Base-by-base conservation (phyloP, 2,888 invertebrate genomes). In the Aproaerema taeniolella region DNA sequence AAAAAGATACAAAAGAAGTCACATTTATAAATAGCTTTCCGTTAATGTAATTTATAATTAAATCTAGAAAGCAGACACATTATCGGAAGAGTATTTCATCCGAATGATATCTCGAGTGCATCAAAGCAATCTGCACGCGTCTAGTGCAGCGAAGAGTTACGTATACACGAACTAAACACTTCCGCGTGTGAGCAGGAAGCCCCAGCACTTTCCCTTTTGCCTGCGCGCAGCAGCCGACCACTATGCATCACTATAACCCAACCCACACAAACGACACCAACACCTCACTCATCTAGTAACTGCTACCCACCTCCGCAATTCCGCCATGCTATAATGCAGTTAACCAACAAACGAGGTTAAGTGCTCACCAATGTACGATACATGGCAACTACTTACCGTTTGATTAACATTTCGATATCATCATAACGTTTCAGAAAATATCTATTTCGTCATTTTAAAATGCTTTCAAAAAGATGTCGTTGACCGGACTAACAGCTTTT, bases 121-220 rank as follows among this genome's bases (percentile, higher is more conserved):
- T 37, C 13, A 17, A 29, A 10, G 15, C 16, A 11, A 36, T 10
- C 28, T 36, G 38, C 45, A 40, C 49, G 46, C 41, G 52, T 41
- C 49, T 50, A 44, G 71, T 67, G 62, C 70, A 68, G 65, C 69
- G 70, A 70, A 73, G 75, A 32, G 31, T 77, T 79, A 78, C 75
- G 78, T 30, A 38, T 12, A 24, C 66, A 57, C 63, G 67, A 58
- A 66, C 71, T 67, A 66, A 77, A 69, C 72, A 62, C 75, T 85
- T 86, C 85, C 85, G 83, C 74, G 76, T 76, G 74, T 69, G 61
- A 85, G 77, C 83, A 85, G 85, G 85, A 85, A 86, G 74, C 72
- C 46, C 60, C 64, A 62, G 61, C 78, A 85, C 85, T 86, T 86
- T 86, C 85, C 81, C 83, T 85, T 85, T 86, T 82, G 78, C 81